Percentiles rank a stretch among this genome's conserved stretches.
phyloP scores from a whole-genome alignment of 1,140 invertebrate species.

The Rhizoglyphus robini region DNA sequence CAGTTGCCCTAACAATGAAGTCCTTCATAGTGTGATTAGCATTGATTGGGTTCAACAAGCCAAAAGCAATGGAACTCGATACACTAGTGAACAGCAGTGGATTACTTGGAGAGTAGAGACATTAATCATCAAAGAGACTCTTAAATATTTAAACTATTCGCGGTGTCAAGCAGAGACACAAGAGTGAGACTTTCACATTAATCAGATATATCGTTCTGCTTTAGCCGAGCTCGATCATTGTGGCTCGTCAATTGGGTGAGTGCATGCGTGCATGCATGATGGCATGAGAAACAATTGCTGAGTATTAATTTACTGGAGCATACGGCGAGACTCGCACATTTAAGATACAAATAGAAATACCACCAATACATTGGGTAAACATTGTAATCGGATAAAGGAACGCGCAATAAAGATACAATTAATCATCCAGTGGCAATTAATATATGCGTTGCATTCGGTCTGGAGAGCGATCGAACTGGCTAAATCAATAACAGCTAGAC shows the following conservation, averaged over 20 bases:
- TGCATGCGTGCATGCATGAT: neutral
- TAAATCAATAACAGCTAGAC: too few species aligned
- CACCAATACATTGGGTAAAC: neutral
- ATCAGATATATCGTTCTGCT: slow-evolving; percentile 6
- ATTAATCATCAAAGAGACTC: neutral
- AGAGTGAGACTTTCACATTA: neutral
- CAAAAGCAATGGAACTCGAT: too few species aligned
- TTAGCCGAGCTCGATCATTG: neutral
- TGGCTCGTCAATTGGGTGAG: neutral
- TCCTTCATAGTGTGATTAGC: too few species aligned
- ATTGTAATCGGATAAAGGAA: neutral
- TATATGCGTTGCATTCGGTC: too few species aligned
- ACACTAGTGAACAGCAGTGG: too few species aligned
- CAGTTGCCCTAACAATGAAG: too few species aligned
- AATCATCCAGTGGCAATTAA: too few species aligned
- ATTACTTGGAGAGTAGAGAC: too few species aligned
- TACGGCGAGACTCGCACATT: neutral
- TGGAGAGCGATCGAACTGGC: too few species aligned
- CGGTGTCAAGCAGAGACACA: slow-evolving; percentile 3
- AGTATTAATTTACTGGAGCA: neutral
- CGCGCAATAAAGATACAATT: too few species aligned
- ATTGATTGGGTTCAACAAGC: neutral
- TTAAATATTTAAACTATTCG: slow-evolving; percentile 7
- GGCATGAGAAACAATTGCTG: too few species aligned
- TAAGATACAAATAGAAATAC: slow-evolving; percentile 8